A percentile compares a stretch with the other conserved stretches of the same genome.
These are phyloP conservation scores for Chamaetylas fuelleborni DNA, from an alignment of 2,113 vertebrate species.

Conservation along the genomic window DNA sequence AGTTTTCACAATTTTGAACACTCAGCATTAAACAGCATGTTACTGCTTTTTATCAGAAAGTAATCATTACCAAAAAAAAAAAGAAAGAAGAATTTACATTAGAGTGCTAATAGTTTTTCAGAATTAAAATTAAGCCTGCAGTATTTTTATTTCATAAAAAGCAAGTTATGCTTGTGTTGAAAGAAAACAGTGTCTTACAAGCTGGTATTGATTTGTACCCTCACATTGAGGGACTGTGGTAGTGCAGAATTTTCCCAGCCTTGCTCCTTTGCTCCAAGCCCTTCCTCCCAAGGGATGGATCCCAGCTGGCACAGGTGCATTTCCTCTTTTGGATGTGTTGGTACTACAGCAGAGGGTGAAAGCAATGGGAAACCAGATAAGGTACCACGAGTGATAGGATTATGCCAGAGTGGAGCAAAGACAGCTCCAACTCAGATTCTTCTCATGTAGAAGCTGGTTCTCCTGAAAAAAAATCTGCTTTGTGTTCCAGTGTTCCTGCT, in stretches of 20 bases:
- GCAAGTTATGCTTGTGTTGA: background rate
- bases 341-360: background rate
- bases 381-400: background rate
- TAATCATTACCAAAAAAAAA: background rate
- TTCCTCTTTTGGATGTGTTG: background rate
- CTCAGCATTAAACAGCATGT: slow-evolving; percentile 17
- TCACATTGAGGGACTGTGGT: background rate
- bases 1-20: slow-evolving; percentile 5
- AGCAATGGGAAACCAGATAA: background rate
- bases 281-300: background rate
- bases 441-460: background rate
- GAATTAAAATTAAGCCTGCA: background rate
- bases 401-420: background rate
- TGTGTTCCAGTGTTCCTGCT: background rate
- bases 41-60: slow-evolving; percentile 49
- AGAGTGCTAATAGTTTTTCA: slow-evolving; percentile 5
- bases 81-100: background rate
- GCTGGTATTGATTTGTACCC: background rate
- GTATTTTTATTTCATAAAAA: background rate
- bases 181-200: background rate
- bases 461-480: background rate
- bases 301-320: background rate
- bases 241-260: background rate
- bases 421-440: background rate
- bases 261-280: background rate